phyloP scores from a whole-genome alignment of 2,888 invertebrate genomes.

The Nemotelus nigrinus region DNA sequence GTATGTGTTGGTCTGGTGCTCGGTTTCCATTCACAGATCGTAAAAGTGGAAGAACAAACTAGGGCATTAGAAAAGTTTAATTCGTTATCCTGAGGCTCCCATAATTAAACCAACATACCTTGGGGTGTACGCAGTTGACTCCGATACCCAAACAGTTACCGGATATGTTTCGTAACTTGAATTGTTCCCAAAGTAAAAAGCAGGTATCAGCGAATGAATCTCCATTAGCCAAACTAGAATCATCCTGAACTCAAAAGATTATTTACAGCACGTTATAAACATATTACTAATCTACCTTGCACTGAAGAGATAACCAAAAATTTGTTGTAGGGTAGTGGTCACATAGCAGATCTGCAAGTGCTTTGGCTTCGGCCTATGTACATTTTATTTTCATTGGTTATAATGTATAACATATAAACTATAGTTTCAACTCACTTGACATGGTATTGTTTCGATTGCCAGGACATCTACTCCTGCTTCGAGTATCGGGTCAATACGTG shows the following conservation, averaged over 20 bases:
- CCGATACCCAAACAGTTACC: slow-evolving; percentile 84
- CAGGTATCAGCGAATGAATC: slow-evolving; percentile 81
- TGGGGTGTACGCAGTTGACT: slow-evolving; percentile 85
- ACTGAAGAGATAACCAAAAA: slow-evolving; percentile 92
- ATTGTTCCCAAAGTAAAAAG: slow-evolving; percentile 71
- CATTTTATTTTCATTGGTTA: neutral
- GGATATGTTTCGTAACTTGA: slow-evolving; percentile 70
- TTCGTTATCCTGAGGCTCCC: neutral
- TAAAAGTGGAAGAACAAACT: slow-evolving; percentile 72
- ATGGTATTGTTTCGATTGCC: slow-evolving; percentile 93
- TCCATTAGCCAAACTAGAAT: slow-evolving; percentile 75
- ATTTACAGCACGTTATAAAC: too few relatives aligned
- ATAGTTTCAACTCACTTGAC: slow-evolving; percentile 66
- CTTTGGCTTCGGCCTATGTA: slow-evolving; percentile 76
- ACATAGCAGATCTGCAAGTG: slow-evolving; percentile 77
- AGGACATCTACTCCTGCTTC: slow-evolving; percentile 85
- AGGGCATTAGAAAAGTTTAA: slow-evolving; percentile 3
- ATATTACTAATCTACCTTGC: slow-evolving; percentile 70
- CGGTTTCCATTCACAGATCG: slow-evolving; percentile 67
- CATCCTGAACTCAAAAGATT: slow-evolving; percentile 66
- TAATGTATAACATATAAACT: neutral
- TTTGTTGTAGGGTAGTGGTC: slow-evolving; percentile 80
- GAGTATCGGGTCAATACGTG: slow-evolving; percentile 80
- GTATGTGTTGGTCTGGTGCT: slow-evolving; percentile 66
- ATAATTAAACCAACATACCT: slow-evolving; percentile 50